Evolutionary conservation across 2,797 vertebrate species (phyloP), one percentile per base, ranked within the genome.

Genomic region (Peromyscus nudipes): DNA sequence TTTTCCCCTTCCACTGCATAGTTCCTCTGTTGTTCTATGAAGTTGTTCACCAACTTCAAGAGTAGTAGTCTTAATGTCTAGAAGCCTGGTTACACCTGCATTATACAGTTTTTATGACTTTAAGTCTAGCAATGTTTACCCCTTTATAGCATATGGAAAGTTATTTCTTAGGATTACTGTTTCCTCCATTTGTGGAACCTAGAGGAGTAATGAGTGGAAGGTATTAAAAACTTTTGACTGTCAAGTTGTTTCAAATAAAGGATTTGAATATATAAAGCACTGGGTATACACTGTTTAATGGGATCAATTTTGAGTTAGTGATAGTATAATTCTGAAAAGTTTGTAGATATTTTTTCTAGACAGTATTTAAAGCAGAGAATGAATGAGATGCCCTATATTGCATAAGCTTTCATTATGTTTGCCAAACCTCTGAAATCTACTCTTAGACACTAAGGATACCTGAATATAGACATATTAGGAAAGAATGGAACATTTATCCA

Each of bases 351-450:
- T 95, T 94, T 94, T 94, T 71, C 73, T 77, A 52, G 69, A 65
- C 73, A 16, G 3, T 93, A 96, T 49, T 89, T 94, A 87, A 97
- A 95, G 82, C 27, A 96, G 67, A 91, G 73, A 93, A 85, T 91
- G 34, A 88, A 4, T 88, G 81, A 92, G 62, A 52, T 91, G 27
- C 60, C 95, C 21, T 25, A 12, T 23, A 73, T 40, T 57, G 3
- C 25, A 88, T 73, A 88, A 43, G 73, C 52, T 73, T 73, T 55
- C 9, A 71, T 52, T 55, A 27, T 57, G 25, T 57, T 88, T 57
- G 25, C 34, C 49, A 87, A 73, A 57, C 9, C 25, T 40, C 67
- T 88, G n/a, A 57, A 40, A 73, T 88, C n/a, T 57, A 73, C 49
- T 73, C n/a, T 73, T 73, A 57, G 13, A 57, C 25, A 55, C 25